Evolutionary conservation across 2,113 vertebrate genomes (phyloP).

Genomic region (Rhineura floridana): DNA sequence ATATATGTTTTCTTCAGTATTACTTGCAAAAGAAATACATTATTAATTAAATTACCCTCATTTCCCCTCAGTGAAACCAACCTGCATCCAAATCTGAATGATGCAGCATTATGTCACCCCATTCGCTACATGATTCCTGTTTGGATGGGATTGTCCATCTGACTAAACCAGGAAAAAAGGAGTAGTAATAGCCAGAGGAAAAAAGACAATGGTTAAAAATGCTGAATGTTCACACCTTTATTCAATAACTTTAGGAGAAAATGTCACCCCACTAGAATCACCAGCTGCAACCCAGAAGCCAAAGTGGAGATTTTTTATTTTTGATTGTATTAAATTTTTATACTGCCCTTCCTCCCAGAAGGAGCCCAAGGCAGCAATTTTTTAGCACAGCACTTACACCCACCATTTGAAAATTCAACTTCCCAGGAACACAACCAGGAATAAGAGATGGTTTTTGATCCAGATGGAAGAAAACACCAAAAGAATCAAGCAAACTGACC

Average conservation of each 20-base stretch:
- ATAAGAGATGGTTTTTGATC: not conserved
- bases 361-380: too few species aligned
- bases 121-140: not conserved
- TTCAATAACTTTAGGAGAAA: not conserved
- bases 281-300: not conserved
- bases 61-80: not conserved
- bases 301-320: not conserved
- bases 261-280: not conserved
- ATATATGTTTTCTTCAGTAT: not conserved
- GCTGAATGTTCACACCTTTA: not conserved
- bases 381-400: not conserved
- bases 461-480: not conserved
- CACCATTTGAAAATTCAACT: not conserved
- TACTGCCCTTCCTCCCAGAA: too few species aligned
- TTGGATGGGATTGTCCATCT: not conserved
- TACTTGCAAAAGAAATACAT: not conserved
- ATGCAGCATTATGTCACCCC: not conserved
- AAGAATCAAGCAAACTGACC: not conserved
- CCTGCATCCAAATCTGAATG: not conserved
- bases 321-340: too few species aligned
- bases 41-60: not conserved
- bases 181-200: not conserved
- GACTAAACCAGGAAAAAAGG: not conserved
- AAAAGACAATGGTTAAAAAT: not conserved
- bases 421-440: not conserved